Evolutionary conservation across 1,140 invertebrate species (phyloP).

Genomic region (Neelides sp.): DNA sequence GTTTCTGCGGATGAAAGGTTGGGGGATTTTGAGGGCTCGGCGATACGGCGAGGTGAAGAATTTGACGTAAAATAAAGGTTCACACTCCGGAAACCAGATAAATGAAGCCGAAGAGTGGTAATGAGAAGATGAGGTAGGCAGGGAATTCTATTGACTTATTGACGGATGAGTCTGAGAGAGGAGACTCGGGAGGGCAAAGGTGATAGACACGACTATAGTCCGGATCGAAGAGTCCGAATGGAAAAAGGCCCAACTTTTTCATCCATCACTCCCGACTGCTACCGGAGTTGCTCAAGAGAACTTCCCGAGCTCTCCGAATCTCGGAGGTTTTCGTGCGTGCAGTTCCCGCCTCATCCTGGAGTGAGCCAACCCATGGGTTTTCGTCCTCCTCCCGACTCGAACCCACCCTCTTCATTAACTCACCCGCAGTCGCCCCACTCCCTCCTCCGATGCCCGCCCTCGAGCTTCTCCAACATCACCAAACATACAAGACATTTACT

Average conservation of each 20-base stretch:
- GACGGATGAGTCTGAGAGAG: not conserved
- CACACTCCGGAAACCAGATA: too few species aligned
- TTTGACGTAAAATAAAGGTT: too few species aligned
- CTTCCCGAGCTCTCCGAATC: not conserved
- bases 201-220: constrained; percentile 21
- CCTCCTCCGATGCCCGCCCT: too few species aligned
- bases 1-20: too few species aligned
- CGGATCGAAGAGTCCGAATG: not conserved
- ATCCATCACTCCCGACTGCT: not conserved
- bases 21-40: too few species aligned
- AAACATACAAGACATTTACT: too few species aligned
- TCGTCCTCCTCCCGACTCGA: not conserved
- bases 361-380: constrained; percentile 6
- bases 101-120: too few species aligned
- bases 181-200: constrained; percentile 17
- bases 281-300: not conserved
- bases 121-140: not conserved
- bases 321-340: constrained; percentile 7
- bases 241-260: constrained; percentile 5
- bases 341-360: constrained; percentile 8
- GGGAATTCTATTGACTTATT: not conserved
- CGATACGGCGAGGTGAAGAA: too few species aligned
- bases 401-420: not conserved
- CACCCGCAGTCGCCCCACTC: not conserved
- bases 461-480: too few species aligned